A percentile compares a stretch with the other conserved stretches of the same genome.
These are phyloP conservation scores for Sardinella longiceps DNA, from an alignment of 2,797 vertebrate species.

Conservation along the genomic window DNA sequence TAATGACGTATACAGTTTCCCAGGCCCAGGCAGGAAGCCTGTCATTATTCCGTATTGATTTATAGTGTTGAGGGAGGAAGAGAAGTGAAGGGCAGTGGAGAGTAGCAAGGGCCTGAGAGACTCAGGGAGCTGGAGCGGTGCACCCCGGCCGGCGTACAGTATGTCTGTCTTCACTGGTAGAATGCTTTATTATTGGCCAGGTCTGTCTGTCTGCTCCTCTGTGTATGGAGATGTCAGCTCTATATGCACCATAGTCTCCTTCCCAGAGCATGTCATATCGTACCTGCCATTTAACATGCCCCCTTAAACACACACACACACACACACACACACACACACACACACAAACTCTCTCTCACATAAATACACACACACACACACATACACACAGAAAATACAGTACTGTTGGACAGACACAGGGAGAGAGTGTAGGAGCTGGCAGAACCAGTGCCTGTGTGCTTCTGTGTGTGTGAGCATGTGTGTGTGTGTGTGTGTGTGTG, in stretches of 20 bases:
- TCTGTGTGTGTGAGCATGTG: conserved; percentile 33
- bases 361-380: too few species aligned
- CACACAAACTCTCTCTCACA: too few species aligned
- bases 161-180: neutral
- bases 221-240: neutral
- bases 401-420: neutral
- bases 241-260: neutral
- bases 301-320: too few species aligned
- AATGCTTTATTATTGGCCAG: too few species aligned
- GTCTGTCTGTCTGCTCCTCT: neutral
- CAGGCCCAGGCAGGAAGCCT: conserved; percentile 7
- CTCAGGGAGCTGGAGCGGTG: neutral
- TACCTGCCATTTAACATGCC: neutral
- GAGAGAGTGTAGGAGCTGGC: neutral
- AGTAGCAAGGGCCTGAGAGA: neutral
- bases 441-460: neutral
- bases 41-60: conserved; percentile 53
- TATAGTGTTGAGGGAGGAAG: conserved; percentile 34
- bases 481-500: neutral
- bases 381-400: neutral
- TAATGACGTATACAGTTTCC: conserved; percentile 40
- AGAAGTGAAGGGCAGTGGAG: conserved; percentile 14
- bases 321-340: too few species aligned
- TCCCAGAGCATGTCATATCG: neutral
- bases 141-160: neutral